phyloP scores from a whole-genome alignment of 2,888 invertebrate genomes.

The Fragum fragum region DNA sequence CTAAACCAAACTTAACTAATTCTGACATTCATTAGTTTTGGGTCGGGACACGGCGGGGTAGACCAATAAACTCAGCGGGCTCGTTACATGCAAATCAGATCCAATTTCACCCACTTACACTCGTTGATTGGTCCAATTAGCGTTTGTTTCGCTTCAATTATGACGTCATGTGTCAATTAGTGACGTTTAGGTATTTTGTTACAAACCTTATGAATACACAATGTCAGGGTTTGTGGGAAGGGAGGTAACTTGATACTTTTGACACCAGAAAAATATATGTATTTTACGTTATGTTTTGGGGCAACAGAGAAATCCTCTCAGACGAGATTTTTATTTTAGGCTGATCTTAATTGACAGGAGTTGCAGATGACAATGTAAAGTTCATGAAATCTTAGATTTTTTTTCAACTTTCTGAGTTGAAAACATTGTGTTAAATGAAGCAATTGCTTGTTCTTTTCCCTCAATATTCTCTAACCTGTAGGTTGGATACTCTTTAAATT shows the following conservation, averaged over 20 bases:
- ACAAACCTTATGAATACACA: neutral
- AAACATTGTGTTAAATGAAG: too few relatives aligned
- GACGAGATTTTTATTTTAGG: too few relatives aligned
- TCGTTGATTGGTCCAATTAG: conserved; percentile 63
- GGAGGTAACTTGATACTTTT: conserved; percentile 2
- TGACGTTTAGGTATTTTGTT: conserved; percentile 30
- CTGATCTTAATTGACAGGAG: too few relatives aligned
- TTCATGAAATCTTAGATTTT: too few relatives aligned
- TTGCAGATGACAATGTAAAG: too few relatives aligned
- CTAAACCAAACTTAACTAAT: conserved; percentile 21
- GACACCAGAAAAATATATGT: neutral
- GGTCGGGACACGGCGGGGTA: conserved; percentile 7
- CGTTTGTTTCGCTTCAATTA: conserved; percentile 56
- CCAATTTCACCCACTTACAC: conserved; percentile 50
- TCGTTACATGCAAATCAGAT: conserved; percentile 20
- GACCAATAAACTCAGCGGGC: conserved; percentile 18
- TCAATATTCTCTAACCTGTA: too few relatives aligned
- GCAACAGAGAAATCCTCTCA: too few relatives aligned
- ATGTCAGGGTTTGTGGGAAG: neutral
- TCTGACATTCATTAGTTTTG: conserved; percentile 22
- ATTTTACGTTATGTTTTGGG: too few relatives aligned
- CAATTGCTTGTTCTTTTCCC: too few relatives aligned
- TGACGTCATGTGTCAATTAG: conserved; percentile 56
- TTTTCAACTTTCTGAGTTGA: too few relatives aligned
- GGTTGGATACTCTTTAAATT: too few relatives aligned